Percentiles rank a stretch among this genome's conserved stretches.
phyloP scores from a whole-genome alignment of 2,113 vertebrate genomes.

The Solea senegalensis region DNA sequence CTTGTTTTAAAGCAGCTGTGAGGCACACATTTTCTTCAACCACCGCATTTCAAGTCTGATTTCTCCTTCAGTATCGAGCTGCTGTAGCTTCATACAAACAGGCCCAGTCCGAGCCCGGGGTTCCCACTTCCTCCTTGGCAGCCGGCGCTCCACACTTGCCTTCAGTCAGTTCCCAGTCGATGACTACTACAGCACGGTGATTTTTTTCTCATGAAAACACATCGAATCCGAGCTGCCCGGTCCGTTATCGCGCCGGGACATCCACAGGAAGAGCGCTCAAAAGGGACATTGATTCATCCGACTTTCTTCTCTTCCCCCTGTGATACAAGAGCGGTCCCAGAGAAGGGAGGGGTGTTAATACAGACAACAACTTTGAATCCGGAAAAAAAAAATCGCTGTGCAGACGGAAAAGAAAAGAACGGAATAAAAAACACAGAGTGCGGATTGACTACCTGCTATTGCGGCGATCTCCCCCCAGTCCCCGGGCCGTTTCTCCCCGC shows the following conservation, averaged over 20 bases:
- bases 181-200: constrained; percentile 41
- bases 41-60: constrained; percentile 33
- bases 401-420: neutral
- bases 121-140: constrained; percentile 78
- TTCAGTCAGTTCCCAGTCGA: constrained; percentile 40
- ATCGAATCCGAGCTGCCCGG: constrained; percentile 22
- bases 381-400: constrained; percentile 17
- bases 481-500: constrained; percentile 71
- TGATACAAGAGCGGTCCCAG: constrained; percentile 79
- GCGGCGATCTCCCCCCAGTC: constrained; percentile 63
- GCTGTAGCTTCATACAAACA: constrained; percentile 19
- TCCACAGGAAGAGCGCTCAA: constrained; percentile 62
- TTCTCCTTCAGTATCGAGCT: neutral
- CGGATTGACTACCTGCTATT: constrained; percentile 56
- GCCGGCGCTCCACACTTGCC: constrained; percentile 71
- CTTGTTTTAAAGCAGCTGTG: constrained; percentile 25
- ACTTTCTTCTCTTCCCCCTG: constrained; percentile 78
- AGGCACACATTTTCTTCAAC: constrained; percentile 26
- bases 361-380: constrained; percentile 78
- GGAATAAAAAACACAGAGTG: neutral
- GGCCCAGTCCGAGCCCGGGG: constrained; percentile 75
- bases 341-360: constrained; percentile 83
- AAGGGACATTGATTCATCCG: constrained; percentile 82
- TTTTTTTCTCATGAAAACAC: constrained; percentile 16
- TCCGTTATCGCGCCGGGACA: constrained; percentile 52